These are phyloP conservation scores for Corythaixoides concolor DNA, from an alignment of 2,113 vertebrate genomes.

Conservation along the genomic window DNA sequence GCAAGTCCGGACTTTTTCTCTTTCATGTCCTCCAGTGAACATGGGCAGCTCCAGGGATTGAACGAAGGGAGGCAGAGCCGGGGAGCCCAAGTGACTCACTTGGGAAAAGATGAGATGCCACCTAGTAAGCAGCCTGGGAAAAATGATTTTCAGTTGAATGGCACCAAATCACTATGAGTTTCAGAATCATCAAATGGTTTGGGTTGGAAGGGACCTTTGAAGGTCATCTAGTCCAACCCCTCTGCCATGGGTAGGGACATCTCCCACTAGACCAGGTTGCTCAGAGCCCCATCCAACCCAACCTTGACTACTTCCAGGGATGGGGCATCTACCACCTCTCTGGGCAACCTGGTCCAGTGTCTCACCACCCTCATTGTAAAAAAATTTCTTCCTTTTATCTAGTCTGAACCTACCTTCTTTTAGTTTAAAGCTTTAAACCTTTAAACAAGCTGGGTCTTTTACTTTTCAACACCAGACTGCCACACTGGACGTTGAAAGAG, in stretches of 20 bases:
- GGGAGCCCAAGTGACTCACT: rapidly evolving
- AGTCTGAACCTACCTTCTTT: rapidly evolving
- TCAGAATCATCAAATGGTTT: neutral
- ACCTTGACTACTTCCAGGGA: neutral
- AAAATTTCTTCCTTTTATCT: neutral
- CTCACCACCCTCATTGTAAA: rapidly evolving
- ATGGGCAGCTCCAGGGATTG: neutral
- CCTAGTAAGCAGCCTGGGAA: neutral
- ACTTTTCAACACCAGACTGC: neutral
- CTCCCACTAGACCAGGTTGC: neutral
- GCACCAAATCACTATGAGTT: rapidly evolving
- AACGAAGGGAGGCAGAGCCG: neutral
- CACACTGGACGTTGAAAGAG: neutral
- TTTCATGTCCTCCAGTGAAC: neutral
- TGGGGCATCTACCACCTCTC: neutral
- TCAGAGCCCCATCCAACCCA: neutral
- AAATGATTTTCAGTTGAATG: neutral
- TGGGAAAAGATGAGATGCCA: neutral
- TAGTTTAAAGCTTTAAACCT: neutral
- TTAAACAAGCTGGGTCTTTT: neutral
- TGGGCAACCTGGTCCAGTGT: rapidly evolving
- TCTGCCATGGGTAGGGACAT: neutral
- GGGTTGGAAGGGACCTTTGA: neutral
- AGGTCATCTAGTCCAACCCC: neutral
- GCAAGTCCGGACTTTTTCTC: neutral